phyloP scores from a whole-genome alignment of 2,888 invertebrate genomes.

The Heteromurus nitidus region DNA sequence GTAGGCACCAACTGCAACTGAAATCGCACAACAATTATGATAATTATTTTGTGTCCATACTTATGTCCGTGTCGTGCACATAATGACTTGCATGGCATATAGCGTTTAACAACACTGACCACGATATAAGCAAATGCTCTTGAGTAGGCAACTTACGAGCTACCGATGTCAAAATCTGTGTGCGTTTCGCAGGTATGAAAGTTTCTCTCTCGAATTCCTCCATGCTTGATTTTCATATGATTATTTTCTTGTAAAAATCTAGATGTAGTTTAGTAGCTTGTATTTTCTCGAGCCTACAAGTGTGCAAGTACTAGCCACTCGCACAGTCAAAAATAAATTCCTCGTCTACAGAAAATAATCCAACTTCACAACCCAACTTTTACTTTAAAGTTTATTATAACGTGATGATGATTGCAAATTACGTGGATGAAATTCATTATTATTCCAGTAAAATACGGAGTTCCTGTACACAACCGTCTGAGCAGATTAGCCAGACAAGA shows the following conservation, averaged over 20 bases:
- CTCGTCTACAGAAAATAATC: too few species aligned
- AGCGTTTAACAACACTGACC: too few species aligned
- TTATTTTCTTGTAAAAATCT: too few species aligned
- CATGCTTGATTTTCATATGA: too few species aligned
- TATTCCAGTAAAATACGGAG: conserved; percentile 43
- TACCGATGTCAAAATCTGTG: conserved; percentile 59
- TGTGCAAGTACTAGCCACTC: too few species aligned
- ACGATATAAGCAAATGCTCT: too few species aligned
- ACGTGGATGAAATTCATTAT: conserved; percentile 47
- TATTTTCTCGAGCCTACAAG: too few species aligned
- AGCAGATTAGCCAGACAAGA: conserved; percentile 6
- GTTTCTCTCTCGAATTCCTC: conserved; percentile 62
- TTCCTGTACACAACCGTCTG: neutral
- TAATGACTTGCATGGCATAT: neutral
- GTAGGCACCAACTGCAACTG: conserved; percentile 67
- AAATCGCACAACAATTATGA: conserved; percentile 3
- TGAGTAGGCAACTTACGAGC: conserved; percentile 45
- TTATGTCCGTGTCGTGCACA: neutral
- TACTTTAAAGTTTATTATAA: neutral
- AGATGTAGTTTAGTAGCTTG: too few species aligned
- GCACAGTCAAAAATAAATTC: too few species aligned
- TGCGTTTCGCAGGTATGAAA: conserved; percentile 54
- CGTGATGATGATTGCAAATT: neutral
- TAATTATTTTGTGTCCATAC: neutral
- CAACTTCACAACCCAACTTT: conserved; percentile 5